These are phyloP conservation scores for Colostygia pectinataria DNA, from an alignment of 2,888 invertebrate species.

Conservation along the genomic window DNA sequence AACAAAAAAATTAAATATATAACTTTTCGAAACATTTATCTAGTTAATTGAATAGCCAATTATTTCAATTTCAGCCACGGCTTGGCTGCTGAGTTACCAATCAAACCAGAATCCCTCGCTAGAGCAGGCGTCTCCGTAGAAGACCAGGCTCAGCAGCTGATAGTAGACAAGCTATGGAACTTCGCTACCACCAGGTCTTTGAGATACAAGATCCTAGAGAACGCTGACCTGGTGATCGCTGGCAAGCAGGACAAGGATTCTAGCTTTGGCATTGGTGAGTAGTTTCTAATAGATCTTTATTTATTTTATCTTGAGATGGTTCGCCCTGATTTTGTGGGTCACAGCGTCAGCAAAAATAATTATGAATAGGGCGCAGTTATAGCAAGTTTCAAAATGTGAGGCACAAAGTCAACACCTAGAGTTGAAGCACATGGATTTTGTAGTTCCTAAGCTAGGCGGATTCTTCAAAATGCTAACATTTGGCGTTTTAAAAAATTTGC, in stretches of 20 bases:
- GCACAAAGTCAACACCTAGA: too few species aligned
- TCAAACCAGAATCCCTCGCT: constrained; percentile 83
- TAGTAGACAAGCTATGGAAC: constrained; percentile 89
- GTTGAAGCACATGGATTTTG: too few species aligned
- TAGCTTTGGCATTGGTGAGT: constrained; percentile 85
- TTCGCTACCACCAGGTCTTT: constrained; percentile 90
- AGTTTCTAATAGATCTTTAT: neutral
- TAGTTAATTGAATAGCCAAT: neutral
- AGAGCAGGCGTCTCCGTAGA: constrained; percentile 83
- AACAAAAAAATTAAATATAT: too few species aligned
- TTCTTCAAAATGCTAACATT: too few species aligned
- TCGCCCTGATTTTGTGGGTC: too few species aligned
- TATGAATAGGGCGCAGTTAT: too few species aligned
- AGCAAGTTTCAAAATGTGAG: too few species aligned
- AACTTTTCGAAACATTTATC: too few species aligned
- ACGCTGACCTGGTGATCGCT: constrained; percentile 89
- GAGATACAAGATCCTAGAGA: constrained; percentile 90
- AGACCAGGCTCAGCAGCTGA: constrained; percentile 84
- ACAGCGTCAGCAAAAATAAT: too few species aligned
- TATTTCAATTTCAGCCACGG: constrained; percentile 61
- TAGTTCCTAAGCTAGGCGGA: too few species aligned
- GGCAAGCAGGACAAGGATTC: constrained; percentile 87
- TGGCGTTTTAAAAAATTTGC: too few species aligned
- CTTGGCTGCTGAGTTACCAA: constrained; percentile 67
- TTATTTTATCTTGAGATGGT: too few species aligned